A percentile compares a stretch with the other conserved stretches of the same genome.
These are phyloP conservation scores for Dryobates pubescens DNA, from an alignment of 2,797 vertebrate genomes.

Conservation along the genomic window DNA sequence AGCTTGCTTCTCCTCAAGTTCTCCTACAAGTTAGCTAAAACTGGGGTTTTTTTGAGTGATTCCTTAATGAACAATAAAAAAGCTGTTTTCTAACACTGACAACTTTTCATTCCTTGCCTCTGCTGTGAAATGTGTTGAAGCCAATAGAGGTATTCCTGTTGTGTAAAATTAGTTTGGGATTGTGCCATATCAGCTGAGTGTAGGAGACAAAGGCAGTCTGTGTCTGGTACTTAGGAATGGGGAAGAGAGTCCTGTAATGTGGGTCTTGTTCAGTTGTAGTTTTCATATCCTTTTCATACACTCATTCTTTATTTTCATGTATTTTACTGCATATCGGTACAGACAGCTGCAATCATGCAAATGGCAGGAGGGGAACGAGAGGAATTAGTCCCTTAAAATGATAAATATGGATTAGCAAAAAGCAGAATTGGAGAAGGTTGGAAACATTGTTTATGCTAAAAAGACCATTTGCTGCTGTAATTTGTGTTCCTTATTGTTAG, in stretches of 20 bases:
- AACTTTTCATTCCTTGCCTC: not conserved
- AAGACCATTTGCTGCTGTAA: not conserved
- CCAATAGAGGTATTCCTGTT: not conserved
- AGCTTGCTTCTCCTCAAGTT: not conserved
- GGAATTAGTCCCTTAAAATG: not conserved
- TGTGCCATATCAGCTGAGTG: not conserved
- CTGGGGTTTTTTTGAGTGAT: not conserved
- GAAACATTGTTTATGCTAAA: not conserved
- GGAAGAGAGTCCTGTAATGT: not conserved
- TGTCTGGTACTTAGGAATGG: not conserved
- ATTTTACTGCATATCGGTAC: not conserved
- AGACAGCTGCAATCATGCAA: not conserved
- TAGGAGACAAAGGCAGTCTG: constrained; percentile 1
- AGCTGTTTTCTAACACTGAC: not conserved
- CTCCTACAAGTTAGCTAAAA: not conserved
- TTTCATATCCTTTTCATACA: constrained; percentile 16
- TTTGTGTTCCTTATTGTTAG: not conserved
- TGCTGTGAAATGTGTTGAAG: not conserved
- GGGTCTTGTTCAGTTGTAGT: not conserved
- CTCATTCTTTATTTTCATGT: not conserved
- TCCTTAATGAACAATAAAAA: not conserved
- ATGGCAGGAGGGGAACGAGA: not conserved
- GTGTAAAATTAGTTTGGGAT: not conserved
- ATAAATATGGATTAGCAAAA: constrained; percentile 7
- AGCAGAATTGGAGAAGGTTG: not conserved